Base-by-base conservation (phyloP, 2,113 vertebrate species). In the Ceyx melanurus region DNA sequence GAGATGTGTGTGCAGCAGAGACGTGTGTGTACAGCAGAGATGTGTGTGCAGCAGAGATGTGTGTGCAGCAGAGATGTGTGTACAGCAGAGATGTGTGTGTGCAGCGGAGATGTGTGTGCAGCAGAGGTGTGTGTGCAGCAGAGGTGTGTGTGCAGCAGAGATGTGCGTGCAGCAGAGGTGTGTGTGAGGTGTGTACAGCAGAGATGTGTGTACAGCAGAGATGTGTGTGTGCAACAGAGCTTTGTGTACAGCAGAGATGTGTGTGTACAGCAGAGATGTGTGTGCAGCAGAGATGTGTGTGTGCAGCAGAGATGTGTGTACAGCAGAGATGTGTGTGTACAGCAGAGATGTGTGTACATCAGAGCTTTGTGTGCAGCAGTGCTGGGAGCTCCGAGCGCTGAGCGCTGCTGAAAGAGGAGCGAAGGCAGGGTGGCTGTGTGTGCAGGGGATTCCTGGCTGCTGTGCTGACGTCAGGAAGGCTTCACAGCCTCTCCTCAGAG, bases 371-470 rank as follows among this genome's bases (percentile, higher is more conserved):
- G 37, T 37, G 37, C 37, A 37, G 37, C 37, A 60, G 71, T 31
- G 37, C 57, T 22, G 61, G 88, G 75, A 80, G 80, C 81, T 95
- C 93, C 85, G n/a, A 51, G 51, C 0, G 4, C 11, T 31, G 26
- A 2, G 25, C 8, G 10, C 43, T 54, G n/a, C 1, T n/a, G 29
- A 46, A 75, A 46, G 31, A 18, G 50, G 40, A 72, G 64, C 6
- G 5, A 77, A 82, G 82, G 6, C 75, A 35, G 62, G 56, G 86
- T 23, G 8, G 92, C 53, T 88, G n/a, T 10, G 9, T 50, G 11
- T 57, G 88, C 92, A 12, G 94, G 92, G 94, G 95, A 96, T 94
- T 89, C 92, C 95, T 40, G 87, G 66, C 45, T 67, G 88, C 76
- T 26, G 57, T 5, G 28, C 83, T 94, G 91, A 94, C 65, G 71